These are phyloP conservation scores for Euschistus heros DNA, from an alignment of 1,140 invertebrate genomes.

Conservation along the genomic window DNA sequence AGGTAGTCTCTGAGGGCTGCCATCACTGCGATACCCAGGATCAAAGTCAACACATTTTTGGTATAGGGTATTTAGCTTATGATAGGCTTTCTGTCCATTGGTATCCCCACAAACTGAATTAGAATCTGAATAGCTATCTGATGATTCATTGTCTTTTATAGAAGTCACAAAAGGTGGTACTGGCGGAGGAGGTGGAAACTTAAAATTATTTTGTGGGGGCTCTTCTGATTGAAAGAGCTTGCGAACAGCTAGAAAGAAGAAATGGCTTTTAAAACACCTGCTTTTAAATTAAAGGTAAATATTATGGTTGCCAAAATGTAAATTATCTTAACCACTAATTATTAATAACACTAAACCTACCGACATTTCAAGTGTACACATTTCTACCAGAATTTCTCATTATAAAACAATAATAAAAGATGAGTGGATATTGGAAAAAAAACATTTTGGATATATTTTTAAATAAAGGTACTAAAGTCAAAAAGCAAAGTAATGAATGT, in stretches of 20 bases:
- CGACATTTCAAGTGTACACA: no score
- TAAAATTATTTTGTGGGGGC: background rate
- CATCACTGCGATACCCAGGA: constrained; percentile 25
- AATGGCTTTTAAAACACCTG: background rate
- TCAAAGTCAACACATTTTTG: background rate
- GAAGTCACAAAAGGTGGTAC: background rate
- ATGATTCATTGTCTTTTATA: background rate
- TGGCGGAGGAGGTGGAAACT: constrained; percentile 3
- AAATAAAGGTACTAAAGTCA: no score
- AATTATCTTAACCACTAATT: no score
- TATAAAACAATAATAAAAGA: no score
- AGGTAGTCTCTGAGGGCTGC: constrained; percentile 35
- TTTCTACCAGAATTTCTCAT: no score
- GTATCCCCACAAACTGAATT: background rate
- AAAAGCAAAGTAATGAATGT: no score
- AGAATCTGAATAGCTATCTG: constrained; percentile 4
- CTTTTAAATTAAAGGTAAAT: no score
- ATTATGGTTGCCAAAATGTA: no score
- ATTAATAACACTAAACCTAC: no score
- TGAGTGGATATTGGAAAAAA: no score
- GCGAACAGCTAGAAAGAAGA: background rate
- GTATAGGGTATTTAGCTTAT: background rate
- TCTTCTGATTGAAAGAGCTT: constrained; percentile 1
- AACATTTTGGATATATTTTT: no score
- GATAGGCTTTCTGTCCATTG: background rate